These are phyloP conservation scores for Lemur catta DNA, from an alignment of 2,797 vertebrate genomes.

Conservation along the genomic window DNA sequence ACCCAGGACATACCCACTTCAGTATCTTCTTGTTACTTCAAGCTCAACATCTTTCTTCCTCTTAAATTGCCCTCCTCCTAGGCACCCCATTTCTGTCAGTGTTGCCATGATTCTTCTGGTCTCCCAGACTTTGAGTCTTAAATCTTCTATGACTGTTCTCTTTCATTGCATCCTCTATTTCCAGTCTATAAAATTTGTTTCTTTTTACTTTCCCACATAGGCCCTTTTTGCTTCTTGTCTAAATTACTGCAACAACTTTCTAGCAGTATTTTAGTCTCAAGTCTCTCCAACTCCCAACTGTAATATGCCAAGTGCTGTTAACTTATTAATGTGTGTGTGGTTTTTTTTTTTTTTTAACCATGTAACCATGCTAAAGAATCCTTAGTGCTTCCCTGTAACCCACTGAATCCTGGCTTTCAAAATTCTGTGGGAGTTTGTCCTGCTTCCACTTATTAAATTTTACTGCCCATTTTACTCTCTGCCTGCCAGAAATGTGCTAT, in stretches of 20 bases:
- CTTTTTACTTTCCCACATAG: background rate
- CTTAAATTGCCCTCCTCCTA: background rate
- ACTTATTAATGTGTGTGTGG: background rate
- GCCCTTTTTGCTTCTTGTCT: background rate
- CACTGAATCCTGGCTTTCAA: background rate
- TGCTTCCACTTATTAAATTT: slow-evolving; percentile 2
- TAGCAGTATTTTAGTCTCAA: background rate
- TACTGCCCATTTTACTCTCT: background rate
- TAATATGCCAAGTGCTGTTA: background rate
- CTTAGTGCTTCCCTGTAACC: background rate
- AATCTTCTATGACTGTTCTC: background rate
- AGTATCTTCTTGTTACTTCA: slow-evolving; percentile 21
- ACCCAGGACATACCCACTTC: background rate
- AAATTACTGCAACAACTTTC: background rate
- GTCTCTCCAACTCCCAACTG: background rate
- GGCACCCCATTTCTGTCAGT: background rate
- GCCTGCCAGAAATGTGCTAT: background rate
- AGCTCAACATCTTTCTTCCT: background rate
- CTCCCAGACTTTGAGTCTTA: background rate
- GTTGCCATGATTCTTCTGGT: background rate
- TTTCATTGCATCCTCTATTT: background rate
- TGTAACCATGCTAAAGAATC: background rate
- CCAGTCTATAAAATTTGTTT: background rate
- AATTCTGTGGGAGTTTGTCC: slow-evolving; percentile 29
- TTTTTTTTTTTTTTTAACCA: background rate